A percentile compares a stretch with the other conserved stretches of the same genome.
Evolutionary conservation across 2,888 invertebrate species (phyloP).

Genomic region (Brenthis hecate): DNA sequence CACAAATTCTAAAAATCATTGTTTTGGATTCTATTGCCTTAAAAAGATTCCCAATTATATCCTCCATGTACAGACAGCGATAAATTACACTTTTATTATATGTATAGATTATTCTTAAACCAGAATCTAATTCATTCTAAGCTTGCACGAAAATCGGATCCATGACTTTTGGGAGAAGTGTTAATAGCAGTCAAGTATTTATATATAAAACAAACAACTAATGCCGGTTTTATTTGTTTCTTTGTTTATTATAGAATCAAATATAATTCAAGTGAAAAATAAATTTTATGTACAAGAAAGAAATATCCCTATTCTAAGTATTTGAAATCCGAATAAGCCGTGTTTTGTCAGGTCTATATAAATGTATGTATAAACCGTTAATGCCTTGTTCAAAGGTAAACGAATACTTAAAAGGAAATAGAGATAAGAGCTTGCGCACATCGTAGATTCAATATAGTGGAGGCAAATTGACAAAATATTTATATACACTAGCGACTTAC

Average conservation of each 20-base stretch:
- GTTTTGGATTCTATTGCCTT: no score
- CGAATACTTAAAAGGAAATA: slow-evolving; percentile 1
- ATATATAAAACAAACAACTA: neutral
- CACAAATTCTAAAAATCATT: no score
- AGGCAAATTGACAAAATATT: no score
- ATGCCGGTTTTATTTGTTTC: neutral
- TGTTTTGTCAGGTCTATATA: slow-evolving; percentile 13
- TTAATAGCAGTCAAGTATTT: no score
- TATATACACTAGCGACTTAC: no score
- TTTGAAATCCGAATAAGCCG: slow-evolving; percentile 11
- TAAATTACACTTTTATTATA: no score
- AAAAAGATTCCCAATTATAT: no score
- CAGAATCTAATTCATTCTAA: no score
- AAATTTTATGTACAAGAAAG: neutral
- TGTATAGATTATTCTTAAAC: no score
- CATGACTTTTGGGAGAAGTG: no score
- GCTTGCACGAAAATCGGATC: no score
- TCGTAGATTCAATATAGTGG: neutral
- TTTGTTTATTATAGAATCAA: neutral
- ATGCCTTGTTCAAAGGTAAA: slow-evolving; percentile 12
- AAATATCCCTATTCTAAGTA: neutral
- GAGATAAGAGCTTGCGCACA: neutral
- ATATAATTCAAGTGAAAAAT: neutral
- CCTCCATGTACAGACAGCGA: no score
- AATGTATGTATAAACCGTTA: slow-evolving; percentile 5